Evolutionary conservation across 1,140 invertebrate genomes (phyloP).

Genomic region (Trissolcus basalis): DNA sequence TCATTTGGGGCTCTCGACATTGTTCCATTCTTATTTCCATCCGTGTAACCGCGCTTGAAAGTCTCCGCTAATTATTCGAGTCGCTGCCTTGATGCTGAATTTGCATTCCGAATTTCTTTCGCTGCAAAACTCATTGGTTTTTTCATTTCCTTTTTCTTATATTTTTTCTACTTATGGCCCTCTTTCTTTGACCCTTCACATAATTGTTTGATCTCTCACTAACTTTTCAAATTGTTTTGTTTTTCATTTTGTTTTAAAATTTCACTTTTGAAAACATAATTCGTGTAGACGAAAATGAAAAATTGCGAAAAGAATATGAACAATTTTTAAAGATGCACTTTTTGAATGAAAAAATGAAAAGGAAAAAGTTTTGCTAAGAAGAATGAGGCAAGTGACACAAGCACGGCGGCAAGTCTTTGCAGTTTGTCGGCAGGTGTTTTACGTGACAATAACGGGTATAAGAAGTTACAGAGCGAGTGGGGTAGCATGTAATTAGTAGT

Average conservation of each 20-base stretch:
- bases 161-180: no score
- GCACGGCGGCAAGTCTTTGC: constrained; percentile 46
- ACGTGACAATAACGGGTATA: constrained; percentile 49
- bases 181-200: no score
- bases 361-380: constrained; percentile 33
- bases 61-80: constrained; percentile 58
- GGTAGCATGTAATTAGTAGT: constrained; percentile 53
- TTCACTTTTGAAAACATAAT: no score
- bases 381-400: constrained; percentile 44
- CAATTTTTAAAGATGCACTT: no score
- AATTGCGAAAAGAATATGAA: no score
- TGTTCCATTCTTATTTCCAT: constrained; percentile 51
- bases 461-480: constrained; percentile 17
- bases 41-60: constrained; percentile 35
- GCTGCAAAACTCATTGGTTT: neutral
- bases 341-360: constrained; percentile 12
- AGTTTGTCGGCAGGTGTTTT: constrained; percentile 50
- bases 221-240: no score
- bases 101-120: constrained; percentile 51
- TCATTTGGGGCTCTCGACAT: constrained; percentile 40
- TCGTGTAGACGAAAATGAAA: no score
- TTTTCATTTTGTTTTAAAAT: no score
- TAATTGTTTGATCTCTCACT: no score
- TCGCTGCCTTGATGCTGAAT: constrained; percentile 53
- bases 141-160: neutral